Evolutionary conservation across 2,888 invertebrate species (phyloP), one percentile per base, ranked within the genome.

Genomic region (Apodemia hepburni): DNA sequence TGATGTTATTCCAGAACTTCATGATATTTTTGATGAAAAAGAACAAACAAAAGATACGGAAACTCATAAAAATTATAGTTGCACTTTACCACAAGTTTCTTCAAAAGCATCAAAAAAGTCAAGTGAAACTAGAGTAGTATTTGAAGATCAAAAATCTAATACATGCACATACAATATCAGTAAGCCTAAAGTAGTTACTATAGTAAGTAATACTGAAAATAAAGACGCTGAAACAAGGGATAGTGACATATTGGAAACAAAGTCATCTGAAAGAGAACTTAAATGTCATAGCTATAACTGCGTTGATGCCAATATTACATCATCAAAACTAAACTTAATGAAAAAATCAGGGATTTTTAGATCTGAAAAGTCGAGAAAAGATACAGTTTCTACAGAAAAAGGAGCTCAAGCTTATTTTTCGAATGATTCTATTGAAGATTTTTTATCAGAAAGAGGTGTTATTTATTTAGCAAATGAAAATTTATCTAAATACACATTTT

Each of bases 351-450:
- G 64, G n/a, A 62, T 66, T 49, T 68, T 65, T 29, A 68, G 68
- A 57, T 42, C 65, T 5, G 69, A 68, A 7, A 64, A 65, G 54
- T 68, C 65, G 1, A 73, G 70, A 58, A 66, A 64, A 35, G 67
- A 68, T 1, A 77, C 79, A 0, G n/a, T 72, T 4, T 80, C 82
- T 0, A 79, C 77, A 3, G 83, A 83, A 15, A 85, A 84, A 67
- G 80, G 76, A 0, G 85, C 84, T 0, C 88, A 89, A 63, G 84
- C 81, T 0, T 75, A 67, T 7, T 85, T 90, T 57, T 79, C 87
- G 0, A 87, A 88, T 27, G 89, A 90, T 63, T 86, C 87, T 0
- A 77, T 88, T 5, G 90, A 90, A 15, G 88, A 89, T 58, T 82
- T 80, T 17, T 62, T 90, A 12, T 85, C 85, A 0, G 84, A 88